Evolutionary conservation across 2,797 vertebrate genomes (phyloP).

Genomic region (Sternarchorhynchus goeldii): DNA sequence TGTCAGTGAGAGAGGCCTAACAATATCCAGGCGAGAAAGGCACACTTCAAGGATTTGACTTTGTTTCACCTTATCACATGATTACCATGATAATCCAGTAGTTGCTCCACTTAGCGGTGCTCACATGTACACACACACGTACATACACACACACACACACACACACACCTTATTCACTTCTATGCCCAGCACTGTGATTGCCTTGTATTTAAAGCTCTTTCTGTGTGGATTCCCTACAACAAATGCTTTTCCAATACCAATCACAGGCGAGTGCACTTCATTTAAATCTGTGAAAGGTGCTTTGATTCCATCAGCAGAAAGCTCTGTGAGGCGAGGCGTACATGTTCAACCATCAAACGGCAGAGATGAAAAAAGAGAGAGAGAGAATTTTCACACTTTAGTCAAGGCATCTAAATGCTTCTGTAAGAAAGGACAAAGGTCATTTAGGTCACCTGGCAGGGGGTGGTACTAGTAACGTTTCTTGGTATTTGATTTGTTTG

Average conservation of each 20-base stretch:
- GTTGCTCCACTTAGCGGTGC: slow-evolving; percentile 74
- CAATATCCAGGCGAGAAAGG: slow-evolving; percentile 49
- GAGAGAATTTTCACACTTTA: slow-evolving; percentile 9
- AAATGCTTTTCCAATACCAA: slow-evolving; percentile 84
- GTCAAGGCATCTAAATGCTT: not conserved
- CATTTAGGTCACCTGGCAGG: not conserved
- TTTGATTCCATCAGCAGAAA: slow-evolving; percentile 84
- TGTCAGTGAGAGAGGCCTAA: slow-evolving; percentile 55
- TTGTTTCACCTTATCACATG: slow-evolving; percentile 81
- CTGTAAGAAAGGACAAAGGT: not conserved
- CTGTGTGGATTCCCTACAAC: slow-evolving; percentile 76
- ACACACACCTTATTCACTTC: slow-evolving; percentile 62
- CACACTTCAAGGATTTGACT: slow-evolving; percentile 74
- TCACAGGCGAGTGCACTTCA: slow-evolving; percentile 81
- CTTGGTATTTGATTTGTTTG: not conserved
- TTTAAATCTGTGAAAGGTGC: slow-evolving; percentile 81
- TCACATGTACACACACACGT: slow-evolving; percentile 59
- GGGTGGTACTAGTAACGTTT: not conserved
- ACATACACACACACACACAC: slow-evolving; percentile 25
- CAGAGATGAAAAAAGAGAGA: not conserved
- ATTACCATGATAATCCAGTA: slow-evolving; percentile 82
- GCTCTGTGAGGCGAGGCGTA: slow-evolving; percentile 71
- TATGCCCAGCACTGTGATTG: slow-evolving; percentile 76
- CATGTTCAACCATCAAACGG: slow-evolving; percentile 72
- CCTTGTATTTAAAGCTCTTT: slow-evolving; percentile 81